These are phyloP conservation scores for Erpornis zantholeuca DNA, from an alignment of 2,113 vertebrate species.

Conservation along the genomic window DNA sequence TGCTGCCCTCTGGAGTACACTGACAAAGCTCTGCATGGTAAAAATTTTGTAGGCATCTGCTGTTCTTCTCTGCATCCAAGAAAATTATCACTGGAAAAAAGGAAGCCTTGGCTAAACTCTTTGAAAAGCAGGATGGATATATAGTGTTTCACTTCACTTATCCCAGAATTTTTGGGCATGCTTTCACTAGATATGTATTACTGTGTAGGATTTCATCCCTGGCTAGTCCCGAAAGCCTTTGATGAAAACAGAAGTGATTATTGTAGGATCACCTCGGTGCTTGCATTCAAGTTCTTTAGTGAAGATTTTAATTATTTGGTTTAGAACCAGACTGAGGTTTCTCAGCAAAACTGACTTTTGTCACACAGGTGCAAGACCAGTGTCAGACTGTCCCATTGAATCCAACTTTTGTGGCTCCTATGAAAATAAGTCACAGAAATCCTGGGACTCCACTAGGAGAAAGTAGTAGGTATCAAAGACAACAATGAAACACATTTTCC, in stretches of 20 bases:
- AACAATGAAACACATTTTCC: not conserved
- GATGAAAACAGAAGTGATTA: not conserved
- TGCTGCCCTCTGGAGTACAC: slow-evolving; percentile 74
- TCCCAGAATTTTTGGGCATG: not conserved
- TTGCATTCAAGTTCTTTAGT: not conserved
- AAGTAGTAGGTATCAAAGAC: not conserved
- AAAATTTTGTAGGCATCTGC: not conserved
- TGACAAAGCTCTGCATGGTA: not conserved
- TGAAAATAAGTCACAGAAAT: not conserved
- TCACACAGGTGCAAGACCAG: not conserved
- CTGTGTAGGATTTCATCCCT: not conserved
- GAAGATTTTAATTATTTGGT: not conserved
- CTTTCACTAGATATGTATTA: not conserved
- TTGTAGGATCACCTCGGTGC: not conserved
- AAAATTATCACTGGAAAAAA: not conserved
- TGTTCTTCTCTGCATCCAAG: not conserved
- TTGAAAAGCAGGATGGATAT: not conserved
- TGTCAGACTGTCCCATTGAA: not conserved
- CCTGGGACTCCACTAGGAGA: not conserved
- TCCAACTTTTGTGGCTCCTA: not conserved
- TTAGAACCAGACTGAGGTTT: not conserved
- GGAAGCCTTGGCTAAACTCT: not conserved
- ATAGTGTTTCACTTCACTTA: not conserved
- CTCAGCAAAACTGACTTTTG: not conserved
- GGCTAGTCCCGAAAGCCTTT: not conserved